A percentile compares a stretch with the other conserved stretches of the same genome.
Evolutionary conservation across 2,797 vertebrate genomes (phyloP).

Genomic region (Sebastes hubbsi): DNA sequence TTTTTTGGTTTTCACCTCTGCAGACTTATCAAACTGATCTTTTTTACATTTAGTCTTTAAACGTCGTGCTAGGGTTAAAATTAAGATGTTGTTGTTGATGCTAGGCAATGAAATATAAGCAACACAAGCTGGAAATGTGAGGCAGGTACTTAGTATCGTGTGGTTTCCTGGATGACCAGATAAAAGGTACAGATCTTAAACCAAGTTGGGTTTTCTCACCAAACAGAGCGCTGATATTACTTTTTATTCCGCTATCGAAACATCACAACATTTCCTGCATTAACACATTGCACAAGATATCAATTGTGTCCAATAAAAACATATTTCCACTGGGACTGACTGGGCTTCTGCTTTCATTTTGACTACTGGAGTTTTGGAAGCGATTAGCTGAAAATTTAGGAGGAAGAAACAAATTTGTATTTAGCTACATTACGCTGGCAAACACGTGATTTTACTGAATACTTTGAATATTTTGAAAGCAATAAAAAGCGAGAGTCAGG

Average conservation of each 20-base stretch:
- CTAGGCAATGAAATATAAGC: not conserved
- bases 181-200: not conserved
- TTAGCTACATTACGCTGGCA: not conserved
- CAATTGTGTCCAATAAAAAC: not conserved
- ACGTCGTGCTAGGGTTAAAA: not conserved
- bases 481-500: conserved; percentile 10
- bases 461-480: conserved; percentile 10
- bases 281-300: not conserved
- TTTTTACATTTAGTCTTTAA: not conserved
- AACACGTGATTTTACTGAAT: not conserved
- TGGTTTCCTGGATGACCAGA: not conserved
- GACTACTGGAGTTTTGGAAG: not conserved
- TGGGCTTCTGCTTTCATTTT: not conserved
- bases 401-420: not conserved
- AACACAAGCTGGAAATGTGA: not conserved
- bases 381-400: not conserved
- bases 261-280: not conserved
- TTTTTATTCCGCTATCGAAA: not conserved
- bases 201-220: not conserved
- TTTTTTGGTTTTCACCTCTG: not conserved
- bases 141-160: not conserved
- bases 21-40: not conserved
- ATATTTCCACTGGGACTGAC: not conserved
- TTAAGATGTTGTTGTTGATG: not conserved
- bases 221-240: not conserved